Percentiles rank a stretch among this genome's conserved stretches.
These are phyloP conservation scores for Drosophila mercatorum DNA, from an alignment of 2,888 invertebrate species.

Conservation along the genomic window DNA sequence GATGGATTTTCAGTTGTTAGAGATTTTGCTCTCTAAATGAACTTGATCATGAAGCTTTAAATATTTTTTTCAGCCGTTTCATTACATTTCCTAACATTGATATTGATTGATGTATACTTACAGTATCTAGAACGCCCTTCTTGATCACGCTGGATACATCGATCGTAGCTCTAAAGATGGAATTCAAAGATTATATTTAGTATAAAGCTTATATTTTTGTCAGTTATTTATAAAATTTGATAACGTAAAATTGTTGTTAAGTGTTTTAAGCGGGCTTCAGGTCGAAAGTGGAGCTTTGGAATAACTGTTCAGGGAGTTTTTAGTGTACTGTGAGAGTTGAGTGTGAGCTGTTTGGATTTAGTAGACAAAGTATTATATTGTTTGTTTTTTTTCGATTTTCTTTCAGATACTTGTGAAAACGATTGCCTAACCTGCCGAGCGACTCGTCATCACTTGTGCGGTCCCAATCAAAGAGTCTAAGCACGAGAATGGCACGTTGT, in stretches of 20 bases:
- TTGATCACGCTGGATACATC: conserved; percentile 89
- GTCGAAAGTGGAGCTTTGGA: conserved; percentile 26
- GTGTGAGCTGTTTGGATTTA: conserved; percentile 8
- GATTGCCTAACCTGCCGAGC: conserved; percentile 92
- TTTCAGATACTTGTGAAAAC: conserved; percentile 29
- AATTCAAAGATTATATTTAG: conserved; percentile 15
- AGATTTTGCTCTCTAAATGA: background rate
- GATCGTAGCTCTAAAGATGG: conserved; percentile 87
- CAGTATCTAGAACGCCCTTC: conserved; percentile 90
- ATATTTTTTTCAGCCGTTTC: background rate
- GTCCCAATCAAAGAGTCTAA: conserved; percentile 96
- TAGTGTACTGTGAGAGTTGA: conserved; percentile 29
- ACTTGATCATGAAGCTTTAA: background rate
- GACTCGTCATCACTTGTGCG: conserved; percentile 95
- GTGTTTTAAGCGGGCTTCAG: conserved; percentile 47
- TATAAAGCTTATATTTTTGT: no score
- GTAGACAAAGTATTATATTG: conserved; percentile 15
- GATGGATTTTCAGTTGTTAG: background rate
- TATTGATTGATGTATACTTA: conserved; percentile 84
- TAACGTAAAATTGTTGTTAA: conserved; percentile 33
- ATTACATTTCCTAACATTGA: background rate
- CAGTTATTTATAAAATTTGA: no score
- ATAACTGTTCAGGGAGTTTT: conserved; percentile 15
- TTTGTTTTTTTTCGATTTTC: conserved; percentile 4
- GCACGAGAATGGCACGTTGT: conserved; percentile 86